Percentiles rank a stretch among this genome's conserved stretches.
These are phyloP conservation scores for Nasonovia ribisnigri DNA, from an alignment of 2,888 invertebrate species.

Conservation along the genomic window DNA sequence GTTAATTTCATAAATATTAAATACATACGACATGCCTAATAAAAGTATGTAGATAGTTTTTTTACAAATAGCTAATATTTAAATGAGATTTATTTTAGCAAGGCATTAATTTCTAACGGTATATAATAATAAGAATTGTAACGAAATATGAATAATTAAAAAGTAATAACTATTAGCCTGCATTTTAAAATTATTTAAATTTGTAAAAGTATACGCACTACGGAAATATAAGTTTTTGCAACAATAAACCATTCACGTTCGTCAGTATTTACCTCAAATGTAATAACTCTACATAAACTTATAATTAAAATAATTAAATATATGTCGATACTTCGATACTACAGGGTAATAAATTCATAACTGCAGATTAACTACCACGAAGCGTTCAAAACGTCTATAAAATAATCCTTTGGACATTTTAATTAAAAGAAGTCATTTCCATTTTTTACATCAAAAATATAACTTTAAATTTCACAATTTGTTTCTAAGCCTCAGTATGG, in stretches of 20 bases:
- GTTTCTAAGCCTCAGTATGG: background rate
- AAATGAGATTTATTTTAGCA: background rate
- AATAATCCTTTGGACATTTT: constrained; percentile 33
- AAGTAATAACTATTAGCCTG: background rate
- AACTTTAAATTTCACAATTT: background rate
- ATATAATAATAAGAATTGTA: background rate
- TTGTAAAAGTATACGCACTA: background rate
- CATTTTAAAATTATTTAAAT: background rate
- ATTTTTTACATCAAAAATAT: background rate
- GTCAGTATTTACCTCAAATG: background rate
- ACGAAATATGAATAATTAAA: background rate
- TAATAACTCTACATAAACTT: constrained; percentile 41
- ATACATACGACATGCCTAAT: no score
- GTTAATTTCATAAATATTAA: no score
- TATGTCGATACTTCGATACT: background rate
- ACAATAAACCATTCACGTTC: background rate
- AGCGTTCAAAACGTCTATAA: background rate
- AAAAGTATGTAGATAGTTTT: background rate
- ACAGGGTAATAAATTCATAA: constrained; percentile 29
- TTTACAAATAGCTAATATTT: background rate
- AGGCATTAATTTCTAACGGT: background rate
- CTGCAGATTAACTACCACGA: background rate
- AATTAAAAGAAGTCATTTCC: constrained; percentile 24
- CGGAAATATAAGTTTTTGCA: background rate
- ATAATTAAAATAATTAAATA: constrained; percentile 48